These are phyloP conservation scores for Strix uralensis DNA, from an alignment of 2,113 vertebrate species.

Conservation along the genomic window DNA sequence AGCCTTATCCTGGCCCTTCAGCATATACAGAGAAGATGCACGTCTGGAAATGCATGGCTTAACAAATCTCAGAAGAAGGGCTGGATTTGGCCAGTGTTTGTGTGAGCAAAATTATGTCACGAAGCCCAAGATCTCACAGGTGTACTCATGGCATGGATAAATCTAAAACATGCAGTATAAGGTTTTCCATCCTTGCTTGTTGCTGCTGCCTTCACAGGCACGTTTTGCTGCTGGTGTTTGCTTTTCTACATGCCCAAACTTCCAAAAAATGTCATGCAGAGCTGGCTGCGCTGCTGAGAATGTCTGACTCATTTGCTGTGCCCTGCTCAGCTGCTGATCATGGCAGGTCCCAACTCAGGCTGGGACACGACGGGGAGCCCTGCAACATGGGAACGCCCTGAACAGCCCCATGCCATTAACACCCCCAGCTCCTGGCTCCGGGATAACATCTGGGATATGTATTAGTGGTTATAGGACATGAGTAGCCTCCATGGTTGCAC, in stretches of 20 bases:
- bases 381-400: not conserved
- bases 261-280: not conserved
- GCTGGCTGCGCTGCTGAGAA: not conserved
- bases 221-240: not conserved
- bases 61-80: not conserved
- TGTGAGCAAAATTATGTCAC: fast-evolving
- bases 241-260: not conserved
- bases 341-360: not conserved
- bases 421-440: not conserved
- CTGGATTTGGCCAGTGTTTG: fast-evolving
- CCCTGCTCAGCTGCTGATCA: not conserved
- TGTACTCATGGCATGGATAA: not conserved
- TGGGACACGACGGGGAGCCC: not conserved
- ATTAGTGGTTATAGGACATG: fast-evolving
- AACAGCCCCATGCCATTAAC: not conserved
- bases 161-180: not conserved
- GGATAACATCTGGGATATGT: not conserved
- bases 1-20: not conserved
- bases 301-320: not conserved
- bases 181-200: not conserved
- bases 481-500: fast-evolving
- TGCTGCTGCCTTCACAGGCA: not conserved
- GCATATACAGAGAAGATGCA: not conserved
- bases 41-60: not conserved
- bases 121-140: not conserved